A percentile compares a stretch with the other conserved stretches of the same genome.
These are phyloP conservation scores for Amazona vittata DNA, from an alignment of 2,113 vertebrate species.

Conservation along the genomic window DNA sequence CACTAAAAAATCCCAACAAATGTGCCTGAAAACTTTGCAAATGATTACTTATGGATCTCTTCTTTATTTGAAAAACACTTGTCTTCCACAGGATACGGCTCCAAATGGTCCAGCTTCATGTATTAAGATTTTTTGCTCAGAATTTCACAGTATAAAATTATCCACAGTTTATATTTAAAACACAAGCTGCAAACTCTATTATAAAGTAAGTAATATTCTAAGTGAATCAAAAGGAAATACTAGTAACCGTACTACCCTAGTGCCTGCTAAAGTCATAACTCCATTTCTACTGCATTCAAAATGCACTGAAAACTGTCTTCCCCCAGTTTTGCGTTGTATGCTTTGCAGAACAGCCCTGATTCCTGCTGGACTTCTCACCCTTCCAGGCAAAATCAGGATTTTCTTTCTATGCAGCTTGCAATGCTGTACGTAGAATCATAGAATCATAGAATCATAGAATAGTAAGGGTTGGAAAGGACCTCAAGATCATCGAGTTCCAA, in stretches of 20 bases:
- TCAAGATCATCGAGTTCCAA: too few species aligned
- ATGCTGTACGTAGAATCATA: background rate
- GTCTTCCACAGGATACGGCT: background rate
- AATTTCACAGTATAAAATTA: conserved; percentile 2
- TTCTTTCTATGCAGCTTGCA: background rate
- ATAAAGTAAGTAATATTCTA: conserved; percentile 8
- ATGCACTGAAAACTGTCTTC: background rate
- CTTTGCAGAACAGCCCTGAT: background rate
- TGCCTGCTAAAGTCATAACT: conserved; percentile 27
- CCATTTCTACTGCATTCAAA: conserved; percentile 8
- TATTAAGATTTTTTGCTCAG: background rate
- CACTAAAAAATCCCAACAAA: conserved; percentile 31
- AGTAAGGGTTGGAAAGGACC: too few species aligned
- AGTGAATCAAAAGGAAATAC: conserved; percentile 42
- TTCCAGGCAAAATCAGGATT: background rate
- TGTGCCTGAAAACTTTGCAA: conserved; percentile 28
- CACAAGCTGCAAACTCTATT: conserved; percentile 23
- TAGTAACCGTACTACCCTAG: background rate
- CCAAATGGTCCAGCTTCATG: background rate
- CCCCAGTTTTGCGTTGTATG: background rate
- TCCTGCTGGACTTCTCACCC: background rate
- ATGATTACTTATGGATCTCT: background rate
- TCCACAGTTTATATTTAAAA: conserved; percentile 24
- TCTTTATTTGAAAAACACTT: background rate
- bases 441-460: too few species aligned